Evolutionary conservation across 2,797 vertebrate species (phyloP).

Genomic region (Sebastes goodei): DNA sequence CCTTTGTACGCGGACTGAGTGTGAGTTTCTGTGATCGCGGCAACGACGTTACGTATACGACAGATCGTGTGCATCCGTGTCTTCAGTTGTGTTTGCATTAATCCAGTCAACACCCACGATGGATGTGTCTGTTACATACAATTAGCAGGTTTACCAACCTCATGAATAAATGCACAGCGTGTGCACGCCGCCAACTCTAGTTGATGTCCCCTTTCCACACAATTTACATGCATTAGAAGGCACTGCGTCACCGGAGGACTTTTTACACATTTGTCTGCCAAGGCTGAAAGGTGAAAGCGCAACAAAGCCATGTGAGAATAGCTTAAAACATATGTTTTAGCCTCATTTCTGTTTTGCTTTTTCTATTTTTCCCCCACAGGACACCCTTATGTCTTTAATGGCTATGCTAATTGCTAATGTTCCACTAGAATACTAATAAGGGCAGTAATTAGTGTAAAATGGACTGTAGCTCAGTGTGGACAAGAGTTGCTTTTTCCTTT

Average conservation of each 20-base stretch:
- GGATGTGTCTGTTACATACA: constrained; percentile 36
- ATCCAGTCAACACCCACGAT: constrained; percentile 18
- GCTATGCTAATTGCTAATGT: constrained; percentile 66
- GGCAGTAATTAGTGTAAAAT: constrained; percentile 61
- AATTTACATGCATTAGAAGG: constrained; percentile 51
- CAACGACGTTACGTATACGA: not conserved
- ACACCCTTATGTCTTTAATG: constrained; percentile 59
- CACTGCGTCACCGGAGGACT: constrained; percentile 9
- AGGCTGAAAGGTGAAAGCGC: constrained; percentile 24
- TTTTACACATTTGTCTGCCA: constrained; percentile 25
- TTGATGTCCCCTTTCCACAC: constrained; percentile 46
- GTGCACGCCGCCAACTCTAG: constrained; percentile 37
- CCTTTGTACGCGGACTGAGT: not conserved
- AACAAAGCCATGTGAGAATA: constrained; percentile 2
- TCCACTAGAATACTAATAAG: constrained; percentile 74
- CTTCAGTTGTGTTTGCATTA: constrained; percentile 3
- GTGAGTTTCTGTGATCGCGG: not conserved
- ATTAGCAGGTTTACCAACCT: constrained; percentile 59
- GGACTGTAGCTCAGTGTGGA: constrained; percentile 54
- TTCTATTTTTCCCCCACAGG: constrained; percentile 19
- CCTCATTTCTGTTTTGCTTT: constrained; percentile 33
- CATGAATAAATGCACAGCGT: constrained; percentile 51
- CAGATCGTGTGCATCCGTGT: not conserved
- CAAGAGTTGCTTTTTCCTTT: constrained; percentile 35
- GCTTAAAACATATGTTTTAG: constrained; percentile 45